Evolutionary conservation across 2,113 vertebrate species (phyloP), one percentile per base, ranked within the genome.

Genomic region (Lycaon pictus): DNA sequence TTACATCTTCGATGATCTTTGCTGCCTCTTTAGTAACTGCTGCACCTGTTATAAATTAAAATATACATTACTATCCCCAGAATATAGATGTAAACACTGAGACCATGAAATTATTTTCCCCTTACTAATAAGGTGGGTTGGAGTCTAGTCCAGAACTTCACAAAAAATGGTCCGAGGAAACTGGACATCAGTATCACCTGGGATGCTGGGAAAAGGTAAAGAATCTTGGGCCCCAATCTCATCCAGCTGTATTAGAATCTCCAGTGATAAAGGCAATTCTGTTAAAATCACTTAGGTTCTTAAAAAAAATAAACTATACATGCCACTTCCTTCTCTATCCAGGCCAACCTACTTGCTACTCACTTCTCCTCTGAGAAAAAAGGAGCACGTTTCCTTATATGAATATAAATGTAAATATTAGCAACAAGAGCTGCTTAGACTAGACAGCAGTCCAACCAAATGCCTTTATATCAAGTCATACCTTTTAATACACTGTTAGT

Each of bases 1-100:
- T 99, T 99, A 99, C 99, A 97, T 99, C 99, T 97, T 99, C 99
- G 76, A 99, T 99, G 98, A 99, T 99, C 98, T 99, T 99, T 97
- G 99, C 98, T 92, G 99, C 99, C 89, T 99, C 98, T 95, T 99
- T 99, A 93, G 99, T 99, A 96, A 99, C 98, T 92, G 99, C 98
- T 92, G 99, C 98, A 98, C 99, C 99, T 99, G 98, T 83, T 98
- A 97, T 6, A 94, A 96, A 98, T 94, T 48, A 88, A 96, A 95
- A 29, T 5, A 98, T 8, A 95, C 13, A 94, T 90, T 71, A 88
- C 81, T 85, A 97, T 62, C 67, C 35, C 65, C 9, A 88, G 25
- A 63, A 90, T 69, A 98, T 9, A 83, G 62, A 96, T 92, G 25
- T 94, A 94, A 95, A 97, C 65, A 96, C 4, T 74, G 77, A 97